Conservation (phyloP, 2,888 invertebrate genomes). For the Conistra vaccinii region DNA sequence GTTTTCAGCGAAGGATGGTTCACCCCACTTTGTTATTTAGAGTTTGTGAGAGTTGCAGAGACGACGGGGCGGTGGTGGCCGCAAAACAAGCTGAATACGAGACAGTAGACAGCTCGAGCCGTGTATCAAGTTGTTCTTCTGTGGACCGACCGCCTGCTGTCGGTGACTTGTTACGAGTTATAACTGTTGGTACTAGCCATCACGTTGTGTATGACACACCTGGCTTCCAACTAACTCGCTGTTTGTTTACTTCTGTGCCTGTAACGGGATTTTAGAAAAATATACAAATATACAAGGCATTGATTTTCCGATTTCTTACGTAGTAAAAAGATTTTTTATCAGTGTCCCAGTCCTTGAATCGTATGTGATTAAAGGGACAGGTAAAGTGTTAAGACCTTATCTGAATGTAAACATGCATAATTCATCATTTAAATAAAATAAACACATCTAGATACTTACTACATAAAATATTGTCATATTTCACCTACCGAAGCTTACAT, state of each 20-base stretch:
- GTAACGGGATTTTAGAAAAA: background rate
- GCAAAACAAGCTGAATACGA: slow-evolving; percentile 77
- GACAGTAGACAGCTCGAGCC: slow-evolving; percentile 55
- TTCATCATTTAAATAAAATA: background rate
- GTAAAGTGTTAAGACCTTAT: background rate
- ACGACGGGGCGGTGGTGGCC: slow-evolving; percentile 71
- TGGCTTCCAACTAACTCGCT: slow-evolving; percentile 37
- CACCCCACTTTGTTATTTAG: slow-evolving; percentile 88
- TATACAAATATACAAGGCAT: background rate
- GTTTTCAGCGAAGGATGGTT: slow-evolving; percentile 87
- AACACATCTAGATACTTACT: background rate
- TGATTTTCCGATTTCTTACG: background rate
- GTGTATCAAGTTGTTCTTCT: slow-evolving; percentile 63
- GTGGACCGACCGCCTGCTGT: slow-evolving; percentile 50
- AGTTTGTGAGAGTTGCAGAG: slow-evolving; percentile 81
- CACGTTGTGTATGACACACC: slow-evolving; percentile 44
- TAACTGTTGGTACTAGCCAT: slow-evolving; percentile 47
- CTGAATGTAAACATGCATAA: background rate
- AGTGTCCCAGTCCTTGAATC: background rate
- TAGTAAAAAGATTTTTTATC: background rate
- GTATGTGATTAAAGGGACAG: background rate
- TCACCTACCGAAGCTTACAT: slow-evolving; percentile 3
- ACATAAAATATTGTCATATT: background rate
- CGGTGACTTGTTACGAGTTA: slow-evolving; percentile 55
- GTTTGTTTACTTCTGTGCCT: slow-evolving; percentile 11